Base-by-base conservation (phyloP, 2,888 invertebrate species). In the Pycnomerus fuliginosus region DNA sequence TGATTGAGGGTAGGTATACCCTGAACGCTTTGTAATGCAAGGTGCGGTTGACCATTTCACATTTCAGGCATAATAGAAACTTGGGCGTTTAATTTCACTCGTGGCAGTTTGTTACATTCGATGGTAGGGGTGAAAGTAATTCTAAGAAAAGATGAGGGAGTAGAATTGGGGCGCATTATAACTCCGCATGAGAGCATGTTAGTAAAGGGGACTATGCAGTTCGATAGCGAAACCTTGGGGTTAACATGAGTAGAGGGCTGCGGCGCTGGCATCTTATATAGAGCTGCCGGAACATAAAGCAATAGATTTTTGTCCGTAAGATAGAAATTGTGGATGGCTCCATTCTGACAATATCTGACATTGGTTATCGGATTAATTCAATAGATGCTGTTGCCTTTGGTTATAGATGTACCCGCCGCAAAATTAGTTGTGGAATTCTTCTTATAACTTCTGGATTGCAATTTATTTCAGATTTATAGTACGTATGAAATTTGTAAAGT, bases 331-430 rank as follows among this genome's bases (percentile, higher is more conserved):
- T 31, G 37, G 47, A 50, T 43, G 49, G 44, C 50, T 51, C 50
- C 47, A 40, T 40, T 40, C 44, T 34, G 52, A 52, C 58, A 52
- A 53, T 56, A 59, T 59, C 55, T 59, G 50, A 55, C 52, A 57
- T 56, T 50, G 53, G 58, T 55, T 57, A 59, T 59, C 49, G 55
- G 56, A 60, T 60, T 60, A 56, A 58, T 58, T 56, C 58, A 50
- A 55, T 57, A 60, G 58, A 61, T 60, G 60, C 53, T 50, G 51
- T 54, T 51, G 35, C 46, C 52, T 46, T 37, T 48, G 43, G 33
- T 45, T 49, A 51, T 44, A 42, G 52, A 52, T 53, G 34, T 47
- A 38, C 10, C 25, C 20, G 20, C 20, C 20, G 20, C 20, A 20
- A 55, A 58, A 58, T 58, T 58, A 55, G 49, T 46, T 49, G 46